A percentile compares a stretch with the other conserved stretches of the same genome.
Evolutionary conservation across 2,888 invertebrate species (phyloP).

Genomic region (Andrena bucephala): DNA sequence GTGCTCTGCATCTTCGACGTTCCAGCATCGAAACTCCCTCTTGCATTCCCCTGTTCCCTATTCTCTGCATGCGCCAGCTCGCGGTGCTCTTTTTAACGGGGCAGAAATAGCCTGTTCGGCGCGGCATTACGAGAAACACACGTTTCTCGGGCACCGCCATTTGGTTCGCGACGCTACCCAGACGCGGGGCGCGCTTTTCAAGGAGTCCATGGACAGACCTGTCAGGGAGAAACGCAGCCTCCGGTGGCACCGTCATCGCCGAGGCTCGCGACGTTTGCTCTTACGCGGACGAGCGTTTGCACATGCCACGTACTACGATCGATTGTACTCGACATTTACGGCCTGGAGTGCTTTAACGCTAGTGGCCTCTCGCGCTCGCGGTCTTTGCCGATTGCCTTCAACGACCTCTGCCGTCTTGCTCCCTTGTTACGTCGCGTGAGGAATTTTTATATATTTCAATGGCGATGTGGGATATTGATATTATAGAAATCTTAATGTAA

Average conservation of each 20-base stretch:
- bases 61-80: slow-evolving; percentile 28
- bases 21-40: slow-evolving; percentile 52
- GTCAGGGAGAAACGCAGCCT: slow-evolving; percentile 21
- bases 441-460: too few species aligned
- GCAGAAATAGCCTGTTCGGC: slow-evolving; percentile 67
- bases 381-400: not conserved
- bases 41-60: slow-evolving; percentile 49
- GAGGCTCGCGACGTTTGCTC: not conserved
- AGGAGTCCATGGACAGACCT: slow-evolving; percentile 14
- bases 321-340: slow-evolving; percentile 1
- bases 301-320: not conserved
- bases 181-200: slow-evolving; percentile 25
- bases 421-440: too few species aligned
- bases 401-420: not conserved
- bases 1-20: slow-evolving; percentile 73
- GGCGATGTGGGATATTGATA: too few species aligned
- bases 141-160: slow-evolving; percentile 23
- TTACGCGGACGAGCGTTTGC: slow-evolving; percentile 1
- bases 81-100: slow-evolving; percentile 58
- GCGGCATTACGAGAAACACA: slow-evolving; percentile 29
- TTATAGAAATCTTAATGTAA: too few species aligned
- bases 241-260: slow-evolving; percentile 30
- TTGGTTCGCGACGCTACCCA: slow-evolving; percentile 35
- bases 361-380: not conserved
- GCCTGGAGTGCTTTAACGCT: not conserved